A percentile compares a stretch with the other conserved stretches of the same genome.
Evolutionary conservation across 2,797 vertebrate genomes (phyloP).

Genomic region (Leptatherina wallacei): DNA sequence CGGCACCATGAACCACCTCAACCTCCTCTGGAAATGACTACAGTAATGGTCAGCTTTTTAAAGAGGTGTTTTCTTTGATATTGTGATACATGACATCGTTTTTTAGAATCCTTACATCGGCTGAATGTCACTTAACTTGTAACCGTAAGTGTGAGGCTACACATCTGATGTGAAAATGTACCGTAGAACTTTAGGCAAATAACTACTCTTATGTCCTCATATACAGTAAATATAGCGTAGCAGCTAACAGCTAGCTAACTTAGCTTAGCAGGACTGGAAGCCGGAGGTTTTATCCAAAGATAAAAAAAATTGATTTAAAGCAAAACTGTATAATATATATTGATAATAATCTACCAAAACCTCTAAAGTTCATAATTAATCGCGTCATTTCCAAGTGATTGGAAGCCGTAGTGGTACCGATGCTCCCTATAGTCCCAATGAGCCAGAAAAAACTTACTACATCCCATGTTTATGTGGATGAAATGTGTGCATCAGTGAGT

Average conservation of each 20-base stretch:
- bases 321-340: background rate
- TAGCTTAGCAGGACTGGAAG: constrained; percentile 15
- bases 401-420: background rate
- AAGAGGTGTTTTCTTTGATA: constrained; percentile 12
- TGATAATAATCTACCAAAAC: background rate
- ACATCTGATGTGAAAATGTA: background rate
- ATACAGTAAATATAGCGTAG: background rate
- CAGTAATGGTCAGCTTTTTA: background rate
- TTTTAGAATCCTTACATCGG: too few species aligned
- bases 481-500: background rate
- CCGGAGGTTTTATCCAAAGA: background rate
- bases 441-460: background rate
- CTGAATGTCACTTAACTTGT: background rate
- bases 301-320: background rate
- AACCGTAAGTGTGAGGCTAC: background rate
- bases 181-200: background rate
- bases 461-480: background rate
- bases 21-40: constrained; percentile 1
- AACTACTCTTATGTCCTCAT: background rate
- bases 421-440: background rate
- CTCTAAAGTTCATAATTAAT: background rate
- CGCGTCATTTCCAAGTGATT: background rate
- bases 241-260: background rate
- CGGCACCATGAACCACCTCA: constrained; percentile 15
- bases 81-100: constrained; percentile 9